Evolutionary conservation across 2,797 vertebrate genomes (phyloP).

Genomic region (Melanotaenia pygmaea): DNA sequence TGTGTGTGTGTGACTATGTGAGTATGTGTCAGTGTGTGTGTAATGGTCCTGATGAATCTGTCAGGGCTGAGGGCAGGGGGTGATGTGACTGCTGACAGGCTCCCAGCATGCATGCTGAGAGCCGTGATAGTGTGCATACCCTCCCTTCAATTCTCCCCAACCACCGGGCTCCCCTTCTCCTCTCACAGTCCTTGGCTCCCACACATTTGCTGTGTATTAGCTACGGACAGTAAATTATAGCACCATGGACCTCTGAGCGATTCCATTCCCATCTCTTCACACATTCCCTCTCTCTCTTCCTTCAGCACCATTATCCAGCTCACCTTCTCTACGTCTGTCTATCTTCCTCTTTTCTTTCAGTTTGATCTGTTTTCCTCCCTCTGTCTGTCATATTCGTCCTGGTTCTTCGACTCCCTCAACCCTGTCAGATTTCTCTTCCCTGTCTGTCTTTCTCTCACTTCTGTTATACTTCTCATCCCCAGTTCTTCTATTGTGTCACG

Average conservation of each 20-base stretch:
- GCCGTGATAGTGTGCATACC: slow-evolving; percentile 72
- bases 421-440: slow-evolving; percentile 77
- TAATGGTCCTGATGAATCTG: slow-evolving; percentile 82
- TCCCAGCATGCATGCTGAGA: slow-evolving; percentile 87
- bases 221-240: slow-evolving; percentile 84
- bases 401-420: slow-evolving; percentile 74
- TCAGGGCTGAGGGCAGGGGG: slow-evolving; percentile 82
- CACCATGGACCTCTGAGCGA: slow-evolving; percentile 76
- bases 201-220: slow-evolving; percentile 87
- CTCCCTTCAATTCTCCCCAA: slow-evolving; percentile 52
- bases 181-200: slow-evolving; percentile 61
- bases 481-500: slow-evolving; percentile 78
- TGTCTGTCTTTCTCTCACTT: slow-evolving; percentile 75
- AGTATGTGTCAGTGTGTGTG: slow-evolving; percentile 56
- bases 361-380: slow-evolving; percentile 69
- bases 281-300: slow-evolving; percentile 59
- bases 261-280: slow-evolving; percentile 80
- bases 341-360: slow-evolving; percentile 52
- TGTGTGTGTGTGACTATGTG: slow-evolving; percentile 30
- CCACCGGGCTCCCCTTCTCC: slow-evolving; percentile 52
- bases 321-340: slow-evolving; percentile 64
- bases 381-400: slow-evolving; percentile 78
- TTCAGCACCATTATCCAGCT: slow-evolving; percentile 66
- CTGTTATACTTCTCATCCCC: slow-evolving; percentile 72
- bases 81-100: slow-evolving; percentile 84